These are phyloP conservation scores for Ictidomys tridecemlineatus DNA, from an alignment of 2,113 vertebrate genomes.

Conservation along the genomic window DNA sequence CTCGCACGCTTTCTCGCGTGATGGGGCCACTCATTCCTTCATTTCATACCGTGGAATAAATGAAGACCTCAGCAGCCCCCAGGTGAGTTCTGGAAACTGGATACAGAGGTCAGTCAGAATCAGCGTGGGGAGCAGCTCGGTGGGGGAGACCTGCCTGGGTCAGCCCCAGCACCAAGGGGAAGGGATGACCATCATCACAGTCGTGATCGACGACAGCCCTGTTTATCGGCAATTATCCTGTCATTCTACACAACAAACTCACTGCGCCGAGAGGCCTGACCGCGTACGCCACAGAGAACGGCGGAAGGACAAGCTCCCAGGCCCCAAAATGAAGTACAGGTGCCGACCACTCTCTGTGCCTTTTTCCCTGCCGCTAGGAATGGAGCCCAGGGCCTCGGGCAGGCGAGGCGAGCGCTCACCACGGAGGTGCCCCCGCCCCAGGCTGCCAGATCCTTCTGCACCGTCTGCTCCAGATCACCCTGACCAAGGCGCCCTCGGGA, in stretches of 20 bases:
- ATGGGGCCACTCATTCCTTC: background rate
- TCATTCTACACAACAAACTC: conserved; percentile 22
- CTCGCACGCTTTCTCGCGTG: conserved; percentile 45
- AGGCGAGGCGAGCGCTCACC: no score
- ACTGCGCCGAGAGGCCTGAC: background rate
- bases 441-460: background rate
- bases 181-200: no score
- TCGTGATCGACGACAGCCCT: background rate
- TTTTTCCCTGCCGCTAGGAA: no score
- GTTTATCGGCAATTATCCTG: background rate
- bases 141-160: no score
- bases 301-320: background rate
- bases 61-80: background rate
- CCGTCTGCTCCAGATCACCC: conserved; percentile 70
- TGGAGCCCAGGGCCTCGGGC: no score
- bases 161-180: no score
- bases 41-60: conserved; percentile 9
- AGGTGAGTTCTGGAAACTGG: conserved; percentile 38
- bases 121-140: no score
- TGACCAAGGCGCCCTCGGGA: conserved; percentile 66
- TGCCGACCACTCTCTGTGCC: no score
- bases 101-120: conserved; percentile 44
- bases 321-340: no score
- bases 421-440: background rate
- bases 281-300: background rate